These are phyloP conservation scores for Protaetia brevitarsis DNA, from an alignment of 1,140 invertebrate species.

Conservation along the genomic window DNA sequence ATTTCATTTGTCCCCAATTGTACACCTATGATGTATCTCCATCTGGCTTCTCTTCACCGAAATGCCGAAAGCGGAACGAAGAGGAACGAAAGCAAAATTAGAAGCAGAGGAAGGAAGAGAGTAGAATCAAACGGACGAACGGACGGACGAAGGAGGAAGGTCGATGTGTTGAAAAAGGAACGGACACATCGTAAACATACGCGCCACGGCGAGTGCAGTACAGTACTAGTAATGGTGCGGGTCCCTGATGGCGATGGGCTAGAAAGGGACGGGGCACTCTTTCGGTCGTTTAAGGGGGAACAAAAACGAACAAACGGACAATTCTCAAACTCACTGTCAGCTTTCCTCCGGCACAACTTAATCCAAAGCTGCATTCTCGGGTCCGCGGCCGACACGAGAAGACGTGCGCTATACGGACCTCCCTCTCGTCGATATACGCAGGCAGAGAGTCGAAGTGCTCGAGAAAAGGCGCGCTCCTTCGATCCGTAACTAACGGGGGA, in stretches of 20 bases:
- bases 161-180: constrained; percentile 12
- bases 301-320: constrained; percentile 16
- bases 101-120: constrained; percentile 4
- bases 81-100: background rate
- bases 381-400: constrained; percentile 1
- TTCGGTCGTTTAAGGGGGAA: constrained; percentile 12
- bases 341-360: constrained; percentile 22
- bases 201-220: background rate
- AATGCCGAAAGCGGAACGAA: background rate
- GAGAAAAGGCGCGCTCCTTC: background rate
- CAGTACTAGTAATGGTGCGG: background rate
- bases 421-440: background rate
- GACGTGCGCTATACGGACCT: background rate
- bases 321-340: constrained; percentile 22
- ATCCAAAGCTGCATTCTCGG: constrained; percentile 19
- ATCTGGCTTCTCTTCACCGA: background rate
- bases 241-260: background rate
- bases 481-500: background rate
- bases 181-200: constrained; percentile 10
- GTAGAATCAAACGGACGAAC: background rate
- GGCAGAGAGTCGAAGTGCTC: background rate
- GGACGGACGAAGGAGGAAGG: background rate
- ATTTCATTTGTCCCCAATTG: too few relatives aligned
- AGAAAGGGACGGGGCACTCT: constrained; percentile 1
- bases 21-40: constrained; percentile 3